A percentile compares a stretch with the other conserved stretches of the same genome.
Evolutionary conservation across 1,140 invertebrate genomes (phyloP).

Genomic region (Diorhabda elongata): DNA sequence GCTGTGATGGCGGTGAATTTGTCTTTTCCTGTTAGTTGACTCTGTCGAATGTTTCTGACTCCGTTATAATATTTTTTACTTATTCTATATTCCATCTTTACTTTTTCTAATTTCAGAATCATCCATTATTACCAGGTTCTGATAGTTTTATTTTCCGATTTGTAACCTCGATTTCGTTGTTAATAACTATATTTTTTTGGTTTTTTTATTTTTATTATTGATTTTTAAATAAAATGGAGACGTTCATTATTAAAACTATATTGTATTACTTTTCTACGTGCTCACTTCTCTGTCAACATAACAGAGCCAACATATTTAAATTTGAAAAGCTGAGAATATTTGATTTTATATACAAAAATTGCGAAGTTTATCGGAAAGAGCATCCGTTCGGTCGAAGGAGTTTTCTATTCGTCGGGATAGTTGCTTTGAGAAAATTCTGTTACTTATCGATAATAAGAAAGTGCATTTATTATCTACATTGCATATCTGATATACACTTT

Average conservation of each 20-base stretch:
- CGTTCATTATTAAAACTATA: constrained; percentile 15
- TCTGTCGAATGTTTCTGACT: too few relatives aligned
- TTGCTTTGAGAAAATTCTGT: constrained; percentile 19
- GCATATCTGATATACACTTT: neutral
- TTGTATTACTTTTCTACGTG: constrained; percentile 19
- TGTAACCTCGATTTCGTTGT: too few relatives aligned
- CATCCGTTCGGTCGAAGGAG: constrained; percentile 26
- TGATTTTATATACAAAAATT: constrained; percentile 33
- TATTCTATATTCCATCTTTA: too few relatives aligned
- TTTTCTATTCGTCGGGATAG: constrained; percentile 27
- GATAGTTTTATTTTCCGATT: too few relatives aligned
- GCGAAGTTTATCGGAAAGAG: constrained; percentile 29
- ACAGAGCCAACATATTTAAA: constrained; percentile 27
- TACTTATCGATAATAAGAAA: constrained; percentile 21
- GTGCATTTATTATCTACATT: constrained; percentile 13
- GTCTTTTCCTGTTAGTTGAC: too few relatives aligned
- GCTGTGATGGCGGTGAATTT: too few relatives aligned
- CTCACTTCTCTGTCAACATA: neutral
- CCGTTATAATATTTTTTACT: too few relatives aligned
- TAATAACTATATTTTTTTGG: too few relatives aligned
- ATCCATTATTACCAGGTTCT: too few relatives aligned
- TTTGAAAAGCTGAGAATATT: constrained; percentile 30
- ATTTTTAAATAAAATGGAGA: neutral
- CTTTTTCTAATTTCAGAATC: too few relatives aligned
- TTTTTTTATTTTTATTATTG: too few relatives aligned